phyloP scores from a whole-genome alignment of 2,113 vertebrate species.

The Chiloscyllium plagiosum region DNA sequence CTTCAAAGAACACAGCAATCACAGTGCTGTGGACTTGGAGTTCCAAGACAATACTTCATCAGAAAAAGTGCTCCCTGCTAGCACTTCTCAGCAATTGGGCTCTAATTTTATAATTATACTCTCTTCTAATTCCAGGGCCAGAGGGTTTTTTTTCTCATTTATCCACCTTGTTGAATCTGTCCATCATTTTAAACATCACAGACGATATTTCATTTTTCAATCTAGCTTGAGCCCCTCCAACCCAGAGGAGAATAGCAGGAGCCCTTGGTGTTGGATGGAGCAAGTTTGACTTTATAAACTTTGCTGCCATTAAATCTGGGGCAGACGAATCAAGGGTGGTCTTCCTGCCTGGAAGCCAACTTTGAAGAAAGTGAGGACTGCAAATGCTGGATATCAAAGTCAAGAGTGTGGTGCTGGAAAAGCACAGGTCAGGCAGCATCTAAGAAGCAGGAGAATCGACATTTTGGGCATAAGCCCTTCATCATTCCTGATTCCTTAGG shows the following conservation, averaged over 20 bases:
- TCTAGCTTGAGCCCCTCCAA: too few relatives aligned
- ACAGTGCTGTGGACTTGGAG: background rate
- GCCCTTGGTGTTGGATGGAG: background rate
- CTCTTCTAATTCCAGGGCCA: background rate
- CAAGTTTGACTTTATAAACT: background rate
- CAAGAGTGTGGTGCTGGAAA: too few relatives aligned
- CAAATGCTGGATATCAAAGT: too few relatives aligned
- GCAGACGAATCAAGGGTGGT: background rate
- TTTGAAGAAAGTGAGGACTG: too few relatives aligned
- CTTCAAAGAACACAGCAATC: background rate
- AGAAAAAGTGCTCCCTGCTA: background rate
- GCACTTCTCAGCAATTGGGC: background rate
- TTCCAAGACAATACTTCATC: background rate
- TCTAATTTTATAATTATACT: background rate
- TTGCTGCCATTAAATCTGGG: background rate
- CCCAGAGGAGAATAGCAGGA: too few relatives aligned
- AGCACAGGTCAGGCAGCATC: too few relatives aligned
- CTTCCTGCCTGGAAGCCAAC: background rate
- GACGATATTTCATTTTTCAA: background rate
- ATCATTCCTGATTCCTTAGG: too few relatives aligned
- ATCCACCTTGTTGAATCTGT: background rate
- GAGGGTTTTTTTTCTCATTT: background rate
- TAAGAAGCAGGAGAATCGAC: too few relatives aligned
- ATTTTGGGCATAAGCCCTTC: too few relatives aligned
- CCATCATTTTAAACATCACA: background rate